Percentiles rank a stretch among this genome's conserved stretches.
Conservation (phyloP, 2,888 invertebrate species). For the Lampropteryx suffumata region DNA sequence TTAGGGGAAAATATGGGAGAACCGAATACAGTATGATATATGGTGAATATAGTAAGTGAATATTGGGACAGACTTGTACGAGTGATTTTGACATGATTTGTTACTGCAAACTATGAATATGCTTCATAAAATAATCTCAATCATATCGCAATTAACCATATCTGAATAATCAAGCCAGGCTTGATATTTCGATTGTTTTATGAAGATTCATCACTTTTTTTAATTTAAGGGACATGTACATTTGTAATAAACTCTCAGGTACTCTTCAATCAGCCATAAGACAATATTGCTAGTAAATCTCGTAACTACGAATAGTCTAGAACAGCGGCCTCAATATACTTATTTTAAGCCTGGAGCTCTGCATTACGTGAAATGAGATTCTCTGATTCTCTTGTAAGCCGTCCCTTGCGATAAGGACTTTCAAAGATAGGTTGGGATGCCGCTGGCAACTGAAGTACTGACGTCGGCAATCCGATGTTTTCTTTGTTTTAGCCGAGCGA, state of each 20-base stretch:
- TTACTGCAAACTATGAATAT: too few relatives aligned
- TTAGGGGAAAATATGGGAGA: too few relatives aligned
- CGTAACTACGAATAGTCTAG: slow-evolving; percentile 13
- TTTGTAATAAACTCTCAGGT: not conserved
- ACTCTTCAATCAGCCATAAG: slow-evolving; percentile 13
- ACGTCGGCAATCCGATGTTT: slow-evolving; percentile 22
- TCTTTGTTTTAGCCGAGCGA: slow-evolving; percentile 16
- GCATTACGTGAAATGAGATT: slow-evolving; percentile 47
- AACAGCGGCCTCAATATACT: slow-evolving; percentile 38
- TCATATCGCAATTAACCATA: too few relatives aligned
- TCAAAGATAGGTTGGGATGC: slow-evolving; percentile 32
- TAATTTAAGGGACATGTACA: too few relatives aligned
- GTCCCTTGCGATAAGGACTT: slow-evolving; percentile 44
- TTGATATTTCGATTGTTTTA: too few relatives aligned
- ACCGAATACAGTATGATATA: too few relatives aligned
- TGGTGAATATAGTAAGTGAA: too few relatives aligned
- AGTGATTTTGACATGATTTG: too few relatives aligned
- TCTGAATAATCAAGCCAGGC: too few relatives aligned
- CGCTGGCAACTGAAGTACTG: slow-evolving; percentile 23
- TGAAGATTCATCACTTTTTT: too few relatives aligned
- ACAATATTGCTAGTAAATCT: slow-evolving; percentile 1
- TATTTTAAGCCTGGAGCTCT: slow-evolving; percentile 46
- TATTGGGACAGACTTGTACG: too few relatives aligned
- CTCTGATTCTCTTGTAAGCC: slow-evolving; percentile 45
- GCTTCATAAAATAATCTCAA: too few relatives aligned